phyloP scores from a whole-genome alignment of 2,888 invertebrate genomes.

The Hetaerina titia region DNA sequence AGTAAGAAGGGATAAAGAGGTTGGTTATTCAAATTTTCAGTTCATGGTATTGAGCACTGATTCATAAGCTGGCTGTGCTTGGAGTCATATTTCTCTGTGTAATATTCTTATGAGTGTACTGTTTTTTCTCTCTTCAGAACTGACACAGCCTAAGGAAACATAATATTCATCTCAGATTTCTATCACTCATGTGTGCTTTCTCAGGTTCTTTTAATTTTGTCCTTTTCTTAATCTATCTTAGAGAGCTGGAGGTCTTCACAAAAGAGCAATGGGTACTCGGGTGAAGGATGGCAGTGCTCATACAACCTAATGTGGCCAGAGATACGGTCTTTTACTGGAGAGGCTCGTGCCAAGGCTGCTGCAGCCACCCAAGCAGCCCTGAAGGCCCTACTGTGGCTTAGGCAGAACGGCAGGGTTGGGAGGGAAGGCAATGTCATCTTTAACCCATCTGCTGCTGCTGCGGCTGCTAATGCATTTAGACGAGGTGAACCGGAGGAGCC shows the following conservation, averaged over 20 bases:
- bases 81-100: too few species aligned
- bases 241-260: conserved; percentile 49
- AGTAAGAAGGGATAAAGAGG: too few species aligned
- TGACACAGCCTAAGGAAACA: too few species aligned
- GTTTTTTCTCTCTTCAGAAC: too few species aligned
- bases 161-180: background rate
- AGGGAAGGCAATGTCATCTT: conserved; percentile 74
- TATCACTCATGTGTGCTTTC: background rate
- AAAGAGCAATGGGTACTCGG: conserved; percentile 72
- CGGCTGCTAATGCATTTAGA: conserved; percentile 33
- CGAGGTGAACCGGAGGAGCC: conserved; percentile 43
- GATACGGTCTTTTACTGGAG: conserved; percentile 79
- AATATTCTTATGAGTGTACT: too few species aligned
- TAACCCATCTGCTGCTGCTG: conserved; percentile 9
- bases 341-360: conserved; percentile 79
- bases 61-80: too few species aligned
- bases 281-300: conserved; percentile 79
- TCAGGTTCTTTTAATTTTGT: background rate
- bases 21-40: too few species aligned
- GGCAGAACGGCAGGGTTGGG: conserved; percentile 78
- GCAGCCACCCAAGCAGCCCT: conserved; percentile 80
- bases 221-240: background rate
- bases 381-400: conserved; percentile 80
- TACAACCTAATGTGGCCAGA: conserved; percentile 82
- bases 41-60: too few species aligned